These are phyloP conservation scores for Dryococelus australis DNA, from an alignment of 2,888 invertebrate species.

Conservation along the genomic window DNA sequence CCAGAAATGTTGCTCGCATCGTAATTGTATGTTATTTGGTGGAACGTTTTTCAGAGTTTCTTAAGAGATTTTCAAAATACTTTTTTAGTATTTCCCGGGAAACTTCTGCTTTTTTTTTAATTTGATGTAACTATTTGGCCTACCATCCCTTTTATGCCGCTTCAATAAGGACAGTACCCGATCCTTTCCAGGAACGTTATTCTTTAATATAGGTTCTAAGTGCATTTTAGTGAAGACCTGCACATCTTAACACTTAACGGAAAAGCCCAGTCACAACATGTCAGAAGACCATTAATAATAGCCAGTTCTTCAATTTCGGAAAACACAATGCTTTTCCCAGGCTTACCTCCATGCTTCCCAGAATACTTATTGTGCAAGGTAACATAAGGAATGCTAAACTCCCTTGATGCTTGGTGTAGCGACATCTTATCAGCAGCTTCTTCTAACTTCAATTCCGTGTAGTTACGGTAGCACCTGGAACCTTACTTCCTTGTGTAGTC, in stretches of 20 bases:
- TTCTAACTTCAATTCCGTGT: neutral
- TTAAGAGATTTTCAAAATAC: neutral
- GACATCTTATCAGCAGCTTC: neutral
- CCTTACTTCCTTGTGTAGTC: neutral
- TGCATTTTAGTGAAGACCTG: neutral
- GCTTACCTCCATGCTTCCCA: neutral
- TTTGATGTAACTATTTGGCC: constrained; percentile 20
- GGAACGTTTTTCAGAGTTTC: constrained; percentile 4
- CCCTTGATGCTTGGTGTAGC: neutral
- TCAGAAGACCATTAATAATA: neutral
- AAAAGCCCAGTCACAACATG: neutral
- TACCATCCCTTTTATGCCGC: neutral
- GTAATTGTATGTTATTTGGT: constrained; percentile 47
- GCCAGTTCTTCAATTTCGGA: neutral
- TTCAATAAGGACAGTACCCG: neutral
- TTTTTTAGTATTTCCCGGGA: neutral
- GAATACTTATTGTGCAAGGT: neutral
- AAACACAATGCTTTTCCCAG: neutral
- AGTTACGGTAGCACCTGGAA: neutral
- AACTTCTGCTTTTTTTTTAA: neutral
- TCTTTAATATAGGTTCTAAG: neutral
- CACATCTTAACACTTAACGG: neutral
- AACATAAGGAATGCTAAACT: neutral
- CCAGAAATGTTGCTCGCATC: constrained; percentile 51
- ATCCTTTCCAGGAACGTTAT: constrained; percentile 5